phyloP scores from a whole-genome alignment of 2,797 vertebrate species.

The Graptemys geographica region DNA sequence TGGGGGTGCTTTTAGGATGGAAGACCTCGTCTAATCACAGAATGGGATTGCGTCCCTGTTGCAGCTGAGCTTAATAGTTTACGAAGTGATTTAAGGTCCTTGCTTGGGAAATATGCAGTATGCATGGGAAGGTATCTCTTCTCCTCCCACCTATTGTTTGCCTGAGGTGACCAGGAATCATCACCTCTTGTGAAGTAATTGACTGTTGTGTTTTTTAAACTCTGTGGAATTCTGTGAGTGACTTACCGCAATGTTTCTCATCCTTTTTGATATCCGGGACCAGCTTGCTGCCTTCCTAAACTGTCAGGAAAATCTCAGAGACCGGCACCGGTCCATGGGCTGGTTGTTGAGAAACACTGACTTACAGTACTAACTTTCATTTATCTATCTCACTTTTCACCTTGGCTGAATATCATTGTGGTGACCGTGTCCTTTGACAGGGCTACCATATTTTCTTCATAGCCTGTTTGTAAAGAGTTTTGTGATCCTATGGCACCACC shows the following conservation, averaged over 20 bases:
- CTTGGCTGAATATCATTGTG: not conserved
- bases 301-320: not conserved
- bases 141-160: not conserved
- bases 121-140: not conserved
- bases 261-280: not conserved
- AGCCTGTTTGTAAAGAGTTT: not conserved
- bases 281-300: not conserved
- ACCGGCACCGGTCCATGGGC: not conserved
- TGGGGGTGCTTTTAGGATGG: not conserved
- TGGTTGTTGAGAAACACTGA: not conserved
- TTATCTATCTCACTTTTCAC: not conserved
- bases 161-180: not conserved
- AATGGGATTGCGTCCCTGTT: not conserved
- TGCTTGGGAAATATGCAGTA: not conserved
- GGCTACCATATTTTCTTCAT: not conserved
- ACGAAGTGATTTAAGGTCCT: not conserved
- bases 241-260: not conserved
- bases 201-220: no score
- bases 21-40: not conserved
- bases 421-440: not conserved
- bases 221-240: not conserved
- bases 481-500: not conserved
- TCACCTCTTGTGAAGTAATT: not conserved
- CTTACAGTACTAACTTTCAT: not conserved
- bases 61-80: not conserved